Conservation (phyloP, 2,113 vertebrate species). For the Anolis carolinensis region DNA sequence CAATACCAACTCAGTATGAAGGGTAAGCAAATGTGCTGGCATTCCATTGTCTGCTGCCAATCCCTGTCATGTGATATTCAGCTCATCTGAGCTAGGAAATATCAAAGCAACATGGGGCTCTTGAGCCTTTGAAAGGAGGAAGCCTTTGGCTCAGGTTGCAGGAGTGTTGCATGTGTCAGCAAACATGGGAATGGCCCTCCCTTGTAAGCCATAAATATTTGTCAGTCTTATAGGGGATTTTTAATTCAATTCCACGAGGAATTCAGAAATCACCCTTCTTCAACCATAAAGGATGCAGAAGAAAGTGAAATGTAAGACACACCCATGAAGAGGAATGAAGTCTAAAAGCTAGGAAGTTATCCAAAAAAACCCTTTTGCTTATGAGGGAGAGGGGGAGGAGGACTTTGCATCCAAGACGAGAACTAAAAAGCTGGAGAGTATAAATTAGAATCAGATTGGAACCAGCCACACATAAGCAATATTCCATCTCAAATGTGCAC, state of each 20-base stretch:
- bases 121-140: constrained; percentile 7
- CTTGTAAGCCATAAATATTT: constrained; percentile 42
- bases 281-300: constrained; percentile 13
- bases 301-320: constrained; percentile 58
- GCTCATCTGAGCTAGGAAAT: neutral
- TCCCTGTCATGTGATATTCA: constrained; percentile 39
- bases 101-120: constrained; percentile 35
- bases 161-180: accelerated
- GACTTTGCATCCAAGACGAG: constrained; percentile 48
- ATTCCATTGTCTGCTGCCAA: constrained; percentile 56
- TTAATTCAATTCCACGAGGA: constrained; percentile 17
- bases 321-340: constrained; percentile 60
- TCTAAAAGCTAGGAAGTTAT: constrained; percentile 52
- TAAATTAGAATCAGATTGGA: constrained; percentile 65
- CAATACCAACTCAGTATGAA: constrained; percentile 32
- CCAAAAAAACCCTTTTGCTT: constrained; percentile 27
- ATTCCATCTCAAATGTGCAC: constrained; percentile 14
- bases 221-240: constrained; percentile 36
- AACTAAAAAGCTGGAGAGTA: constrained; percentile 46
- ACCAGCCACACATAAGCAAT: constrained; percentile 48
- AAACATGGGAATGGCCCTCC: constrained; percentile 34
- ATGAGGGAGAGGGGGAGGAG: constrained; percentile 47
- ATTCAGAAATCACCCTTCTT: constrained; percentile 43
- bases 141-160: neutral
- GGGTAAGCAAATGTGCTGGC: constrained; percentile 34